A percentile compares a stretch with the other conserved stretches of the same genome.
phyloP scores from a whole-genome alignment of 30 jellyfish, hydroid and myxozoan genomes.

The Turritopsis rubra region DNA sequence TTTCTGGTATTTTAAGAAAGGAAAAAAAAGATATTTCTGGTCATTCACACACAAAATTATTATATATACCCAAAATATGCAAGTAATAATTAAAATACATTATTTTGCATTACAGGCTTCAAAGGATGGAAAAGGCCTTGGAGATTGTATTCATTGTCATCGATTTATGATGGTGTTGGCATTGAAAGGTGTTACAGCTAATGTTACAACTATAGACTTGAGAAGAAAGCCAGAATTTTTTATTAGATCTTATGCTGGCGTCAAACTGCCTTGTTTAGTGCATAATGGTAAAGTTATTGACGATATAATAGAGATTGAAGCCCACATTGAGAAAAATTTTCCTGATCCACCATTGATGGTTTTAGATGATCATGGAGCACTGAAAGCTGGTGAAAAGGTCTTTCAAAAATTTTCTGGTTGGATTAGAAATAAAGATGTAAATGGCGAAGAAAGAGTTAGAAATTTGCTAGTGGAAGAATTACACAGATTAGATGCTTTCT shows the following conservation, averaged over 20 bases:
- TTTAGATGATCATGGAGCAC: constrained; percentile 71
- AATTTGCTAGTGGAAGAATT: constrained; percentile 64
- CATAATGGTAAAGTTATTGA: constrained; percentile 81
- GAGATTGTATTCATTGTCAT: constrained; percentile 95
- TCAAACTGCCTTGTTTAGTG: constrained; percentile 85
- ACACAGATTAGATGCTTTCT: constrained; percentile 47
- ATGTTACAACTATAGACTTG: constrained; percentile 92
- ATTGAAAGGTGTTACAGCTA: constrained; percentile 90
- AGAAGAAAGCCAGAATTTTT: constrained; percentile 85
- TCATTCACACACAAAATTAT: too few relatives aligned
- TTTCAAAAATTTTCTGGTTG: constrained; percentile 92
- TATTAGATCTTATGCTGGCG: constrained; percentile 82
- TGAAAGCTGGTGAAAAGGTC: constrained; percentile 75
- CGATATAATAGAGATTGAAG: constrained; percentile 85
- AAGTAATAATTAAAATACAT: too few relatives aligned
- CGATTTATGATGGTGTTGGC: constrained; percentile 96
- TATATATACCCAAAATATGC: too few relatives aligned
- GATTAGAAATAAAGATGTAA: constrained; percentile 74
- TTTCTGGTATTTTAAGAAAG: too few relatives aligned
- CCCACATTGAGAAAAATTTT: constrained; percentile 66
- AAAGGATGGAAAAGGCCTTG: constrained; percentile 97
- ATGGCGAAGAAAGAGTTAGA: constrained; percentile 55
- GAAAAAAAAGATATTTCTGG: too few relatives aligned
- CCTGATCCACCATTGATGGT: constrained; percentile 85
- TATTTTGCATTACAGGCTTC: constrained; percentile 89